Evolutionary conservation across 2,888 invertebrate genomes (phyloP).

Genomic region (Eudasyphora cyanicolor): DNA sequence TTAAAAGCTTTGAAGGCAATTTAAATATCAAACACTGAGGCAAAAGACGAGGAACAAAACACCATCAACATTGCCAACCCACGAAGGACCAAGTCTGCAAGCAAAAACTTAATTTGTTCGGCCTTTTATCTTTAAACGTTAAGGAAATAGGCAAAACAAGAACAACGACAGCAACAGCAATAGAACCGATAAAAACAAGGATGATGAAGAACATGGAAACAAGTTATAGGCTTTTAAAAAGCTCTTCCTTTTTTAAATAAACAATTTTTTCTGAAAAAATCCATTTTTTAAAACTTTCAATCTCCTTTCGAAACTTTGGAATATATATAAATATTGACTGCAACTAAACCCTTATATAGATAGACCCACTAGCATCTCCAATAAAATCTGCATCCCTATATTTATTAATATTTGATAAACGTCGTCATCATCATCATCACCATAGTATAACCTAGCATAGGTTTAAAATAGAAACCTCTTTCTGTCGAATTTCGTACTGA

Average conservation of each 20-base stretch:
- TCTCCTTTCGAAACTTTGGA: neutral
- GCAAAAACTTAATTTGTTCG: conserved; percentile 51
- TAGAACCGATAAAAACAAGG: neutral
- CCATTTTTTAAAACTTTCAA: conserved; percentile 44
- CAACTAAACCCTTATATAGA: too few species aligned
- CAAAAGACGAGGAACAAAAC: conserved; percentile 23
- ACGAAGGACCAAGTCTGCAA: neutral
- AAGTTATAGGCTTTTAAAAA: conserved; percentile 48
- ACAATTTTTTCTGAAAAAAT: neutral
- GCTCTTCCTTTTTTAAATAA: neutral
- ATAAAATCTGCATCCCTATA: neutral
- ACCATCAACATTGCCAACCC: neutral
- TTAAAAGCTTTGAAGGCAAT: conserved; percentile 74
- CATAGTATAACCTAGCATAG: neutral
- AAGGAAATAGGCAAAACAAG: conserved; percentile 28
- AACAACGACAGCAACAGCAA: neutral
- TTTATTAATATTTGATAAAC: neutral
- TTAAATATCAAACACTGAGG: conserved; percentile 56
- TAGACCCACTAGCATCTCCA: too few species aligned
- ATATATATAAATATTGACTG: too few species aligned
- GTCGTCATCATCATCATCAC: neutral
- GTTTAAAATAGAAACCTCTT: too few species aligned
- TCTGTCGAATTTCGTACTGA: too few species aligned
- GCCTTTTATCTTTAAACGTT: conserved; percentile 48
- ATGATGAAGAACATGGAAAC: too few species aligned